Evolutionary conservation across 2,113 vertebrate species (phyloP).

Genomic region (Labrus mixtus): DNA sequence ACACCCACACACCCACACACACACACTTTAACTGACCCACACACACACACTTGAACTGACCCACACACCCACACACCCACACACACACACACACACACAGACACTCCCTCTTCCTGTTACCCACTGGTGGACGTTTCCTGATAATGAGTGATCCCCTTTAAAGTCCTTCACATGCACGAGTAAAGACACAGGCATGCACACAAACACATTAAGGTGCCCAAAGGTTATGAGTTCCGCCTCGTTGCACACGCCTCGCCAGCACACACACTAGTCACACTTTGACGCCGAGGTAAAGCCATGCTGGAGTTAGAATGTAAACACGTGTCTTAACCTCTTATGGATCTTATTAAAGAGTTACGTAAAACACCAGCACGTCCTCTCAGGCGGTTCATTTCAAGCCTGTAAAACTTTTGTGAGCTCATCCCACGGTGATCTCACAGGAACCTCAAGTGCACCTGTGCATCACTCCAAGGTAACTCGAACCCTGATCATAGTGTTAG

Average conservation of each 20-base stretch:
- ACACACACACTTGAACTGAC: not conserved
- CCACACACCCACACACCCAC: conserved; percentile 22
- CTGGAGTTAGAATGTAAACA: not conserved
- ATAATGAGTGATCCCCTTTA: conserved; percentile 49
- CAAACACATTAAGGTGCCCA: not conserved
- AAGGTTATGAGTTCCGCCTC: conserved; percentile 33
- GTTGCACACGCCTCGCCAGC: conserved; percentile 36
- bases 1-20: conserved; percentile 25
- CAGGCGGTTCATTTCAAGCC: not conserved
- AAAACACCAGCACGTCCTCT: not conserved
- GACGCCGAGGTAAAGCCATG: conserved; percentile 27
- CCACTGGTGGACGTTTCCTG: conserved; percentile 54
- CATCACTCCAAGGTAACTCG: no score
- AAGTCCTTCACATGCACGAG: conserved; percentile 12
- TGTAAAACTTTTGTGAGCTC: not conserved
- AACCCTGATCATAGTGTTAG: no score
- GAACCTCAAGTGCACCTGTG: not conserved
- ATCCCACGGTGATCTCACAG: not conserved
- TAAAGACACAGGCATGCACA: conserved; percentile 17
- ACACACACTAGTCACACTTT: conserved; percentile 52
- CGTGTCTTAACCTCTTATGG: not conserved
- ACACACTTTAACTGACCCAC: not conserved
- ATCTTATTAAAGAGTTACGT: not conserved
- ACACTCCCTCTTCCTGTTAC: conserved; percentile 59
- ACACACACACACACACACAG: conserved; percentile 18